Evolutionary conservation across 2,113 vertebrate genomes (phyloP).

Genomic region (Atractosteus spatula): DNA sequence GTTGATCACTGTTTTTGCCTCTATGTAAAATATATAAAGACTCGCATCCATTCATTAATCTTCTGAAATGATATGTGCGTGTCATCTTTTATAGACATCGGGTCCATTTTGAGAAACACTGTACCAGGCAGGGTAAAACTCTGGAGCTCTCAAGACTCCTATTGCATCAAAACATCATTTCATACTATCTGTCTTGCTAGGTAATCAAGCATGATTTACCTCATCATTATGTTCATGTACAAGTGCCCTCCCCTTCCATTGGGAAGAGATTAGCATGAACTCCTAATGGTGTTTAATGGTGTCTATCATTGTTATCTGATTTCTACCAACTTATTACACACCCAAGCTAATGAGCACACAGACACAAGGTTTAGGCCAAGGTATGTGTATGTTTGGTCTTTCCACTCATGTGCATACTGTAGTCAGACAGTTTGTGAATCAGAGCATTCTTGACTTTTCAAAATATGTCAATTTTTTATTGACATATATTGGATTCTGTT

Average conservation of each 20-base stretch:
- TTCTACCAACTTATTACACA: neutral
- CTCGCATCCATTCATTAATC: too few species aligned
- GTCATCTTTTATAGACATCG: too few species aligned
- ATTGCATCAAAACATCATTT: neutral
- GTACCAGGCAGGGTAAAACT: neutral
- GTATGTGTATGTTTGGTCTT: neutral
- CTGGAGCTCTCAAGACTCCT: neutral
- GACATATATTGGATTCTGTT: slow-evolving; percentile 4
- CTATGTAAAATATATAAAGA: too few species aligned
- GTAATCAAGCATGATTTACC: too few species aligned
- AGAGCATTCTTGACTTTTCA: neutral
- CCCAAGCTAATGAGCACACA: too few species aligned
- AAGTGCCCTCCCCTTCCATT: neutral
- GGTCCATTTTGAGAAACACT: too few species aligned
- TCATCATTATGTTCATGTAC: too few species aligned
- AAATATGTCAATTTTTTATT: too few species aligned
- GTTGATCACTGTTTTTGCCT: too few species aligned
- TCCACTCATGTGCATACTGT: neutral
- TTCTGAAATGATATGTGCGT: too few species aligned
- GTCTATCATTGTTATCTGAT: slow-evolving; percentile 11
- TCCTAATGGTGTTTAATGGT: slow-evolving; percentile 8
- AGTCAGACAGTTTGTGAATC: neutral
- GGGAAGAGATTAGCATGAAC: slow-evolving; percentile 19
- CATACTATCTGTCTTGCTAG: neutral
- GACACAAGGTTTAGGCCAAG: slow-evolving; percentile 5